Base-by-base conservation (phyloP, 1,140 invertebrate species). In the Sinella curviseta region DNA sequence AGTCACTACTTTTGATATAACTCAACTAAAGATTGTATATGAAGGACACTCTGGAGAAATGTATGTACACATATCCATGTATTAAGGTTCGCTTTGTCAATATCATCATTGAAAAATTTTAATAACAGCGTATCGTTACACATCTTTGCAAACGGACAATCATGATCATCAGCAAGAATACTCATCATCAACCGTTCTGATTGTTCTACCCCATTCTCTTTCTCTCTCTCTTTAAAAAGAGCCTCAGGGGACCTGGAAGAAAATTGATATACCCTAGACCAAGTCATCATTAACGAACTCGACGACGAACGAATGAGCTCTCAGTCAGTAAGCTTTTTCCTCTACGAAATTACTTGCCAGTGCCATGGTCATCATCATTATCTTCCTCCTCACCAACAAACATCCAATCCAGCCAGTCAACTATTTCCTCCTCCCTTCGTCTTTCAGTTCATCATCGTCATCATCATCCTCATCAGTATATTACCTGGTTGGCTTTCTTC, bases 231-330 rank as follows among this genome's bases (percentile, higher is more conserved):
- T n/a, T n/a, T n/a, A n/a, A n/a, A n/a, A n/a, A n/a, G n/a, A n/a
- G 65, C 65, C 65, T 17, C 8, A 70, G 65, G 65, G 65, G 65
- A 70, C 65, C 65, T 70, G 65, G 26, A 70, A 16, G 31, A 33
- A 70, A 70, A 70, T 70, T 70, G 65, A 70, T 70, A 70, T 70
- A 70, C 65, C 65, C 1, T 70, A n/a, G 65, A 17, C 30, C 65
- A 70, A 33, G 65, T 70, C 65, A 70, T 70, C 24, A 70, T 70
- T 33, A 70, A 31, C 65, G 12, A 60, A 4, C 24, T 60, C 4
- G 24, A 4, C 17, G 39, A 24, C 3, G 14, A 60, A 24, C 55
- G 26, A 30, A 33, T 31, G 30, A 70, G 30, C 65, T 70, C 65
- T 8, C 65, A 4, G 24, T 3, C 8, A 70, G 24, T 14, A n/a